Evolutionary conservation across 2,113 vertebrate genomes (phyloP), one percentile per base, ranked within the genome.

Genomic region (Condylura cristata): DNA sequence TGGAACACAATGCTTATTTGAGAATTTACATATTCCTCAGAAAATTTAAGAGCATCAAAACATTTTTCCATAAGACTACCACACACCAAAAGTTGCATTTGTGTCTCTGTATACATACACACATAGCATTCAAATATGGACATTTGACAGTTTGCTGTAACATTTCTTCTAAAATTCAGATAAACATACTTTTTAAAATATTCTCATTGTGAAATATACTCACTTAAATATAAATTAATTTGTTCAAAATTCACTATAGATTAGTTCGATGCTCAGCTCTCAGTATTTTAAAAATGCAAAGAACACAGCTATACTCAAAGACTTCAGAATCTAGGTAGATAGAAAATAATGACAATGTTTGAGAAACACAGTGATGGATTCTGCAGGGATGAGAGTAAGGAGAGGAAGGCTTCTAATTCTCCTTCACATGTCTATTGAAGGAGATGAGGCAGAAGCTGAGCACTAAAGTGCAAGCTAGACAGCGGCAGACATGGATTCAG

Each of bases 1-100:
- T 96, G 44, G 56, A 94, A 95, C 65, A 26, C 30, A 74, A 68
- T 70, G 4, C 61, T 78, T 93, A 95, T 48, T 63, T 93, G 81
- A 93, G 26, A 88, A 72, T 84, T 81, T 80, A 92, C 14, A 76
- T 66, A 76, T 60, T 83, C 44, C 56, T 94, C 28, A 68, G 39
- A 51, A 28, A 94, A 66, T 89, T 93, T 91, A 91, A 70, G 60
- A 86, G 44, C 14, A 66, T 85, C 28, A 46, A 89, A 83, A 92
- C 72, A 88, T 68, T 87, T 87, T 92, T 82, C 51, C 48, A 13
- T 80, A 61, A 93, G 46, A 89, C 56, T 74, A 28, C 7, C 4
- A 89, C 26, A 83, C 11, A 30, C 2, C 60, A 60, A 84, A 96
- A 85, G 12, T 86, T 70, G 37, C 4, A 41, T 41, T 6, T 30